A percentile compares a stretch with the other conserved stretches of the same genome.
These are phyloP conservation scores for Auanema freiburgensis DNA, from an alignment of 2,888 invertebrate genomes.

Conservation along the genomic window DNA sequence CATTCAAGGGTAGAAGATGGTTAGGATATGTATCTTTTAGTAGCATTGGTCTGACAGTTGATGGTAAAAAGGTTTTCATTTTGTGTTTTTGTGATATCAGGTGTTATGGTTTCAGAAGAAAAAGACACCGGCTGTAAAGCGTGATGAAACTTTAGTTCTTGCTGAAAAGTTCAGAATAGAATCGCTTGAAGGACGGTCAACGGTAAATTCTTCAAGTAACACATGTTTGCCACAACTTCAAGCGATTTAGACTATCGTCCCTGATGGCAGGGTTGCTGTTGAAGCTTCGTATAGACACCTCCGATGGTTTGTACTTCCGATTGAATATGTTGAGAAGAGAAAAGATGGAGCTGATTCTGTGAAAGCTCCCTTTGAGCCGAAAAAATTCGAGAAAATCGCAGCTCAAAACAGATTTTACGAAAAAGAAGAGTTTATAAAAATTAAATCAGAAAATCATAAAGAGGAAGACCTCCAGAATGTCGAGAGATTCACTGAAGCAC, in stretches of 20 bases:
- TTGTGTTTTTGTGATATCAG: background rate
- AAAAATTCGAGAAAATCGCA: slow-evolving; percentile 5
- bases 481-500: no score
- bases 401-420: background rate
- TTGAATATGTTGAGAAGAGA: slow-evolving; percentile 71
- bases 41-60: slow-evolving; percentile 75
- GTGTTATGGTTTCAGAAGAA: slow-evolving; percentile 6
- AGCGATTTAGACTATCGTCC: slow-evolving; percentile 71
- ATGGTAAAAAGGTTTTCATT: slow-evolving; percentile 58
- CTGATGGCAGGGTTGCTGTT: slow-evolving; percentile 78
- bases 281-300: slow-evolving; percentile 74
- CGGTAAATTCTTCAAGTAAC: slow-evolving; percentile 1
- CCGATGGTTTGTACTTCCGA: slow-evolving; percentile 86
- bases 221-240: slow-evolving; percentile 67
- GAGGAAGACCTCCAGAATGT: slow-evolving; percentile 4
- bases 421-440: background rate
- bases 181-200: slow-evolving; percentile 13
- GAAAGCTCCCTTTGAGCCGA: slow-evolving; percentile 10
- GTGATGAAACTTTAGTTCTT: slow-evolving; percentile 9
- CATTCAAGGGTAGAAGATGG: slow-evolving; percentile 81
- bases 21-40: slow-evolving; percentile 77
- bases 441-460: slow-evolving; percentile 18
- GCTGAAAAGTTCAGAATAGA: slow-evolving; percentile 18
- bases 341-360: background rate
- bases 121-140: background rate